Evolutionary conservation across 2,113 vertebrate genomes (phyloP), one percentile per base, ranked within the genome.

Genomic region (Scortum barcoo): DNA sequence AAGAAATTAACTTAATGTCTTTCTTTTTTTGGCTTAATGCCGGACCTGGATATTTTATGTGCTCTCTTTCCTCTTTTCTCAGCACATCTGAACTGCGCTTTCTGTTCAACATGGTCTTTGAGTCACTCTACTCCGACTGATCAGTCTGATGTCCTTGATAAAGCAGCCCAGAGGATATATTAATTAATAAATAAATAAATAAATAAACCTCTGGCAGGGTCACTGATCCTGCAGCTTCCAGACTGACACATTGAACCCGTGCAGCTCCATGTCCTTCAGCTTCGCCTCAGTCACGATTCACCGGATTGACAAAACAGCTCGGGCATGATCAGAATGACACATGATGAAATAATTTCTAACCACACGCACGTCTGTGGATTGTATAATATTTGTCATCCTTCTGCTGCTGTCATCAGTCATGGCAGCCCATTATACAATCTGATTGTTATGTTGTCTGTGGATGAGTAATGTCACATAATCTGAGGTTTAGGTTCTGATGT

Each of bases 331-430:
- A 67, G 61, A 78, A 66, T 82, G 81, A 80, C 79, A 80, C 85
- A 51, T 1, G n/a, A 84, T 72, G 78, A 91, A 63, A 62, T 65
- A 14, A 79, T 84, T 85, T 80, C 74, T 72, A 53, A 62, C 51
- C 78, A 56, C 82, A 75, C 51, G 36, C 73, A 78, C 17, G 38
- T 77, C 70, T 75, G 19, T 5, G 50, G 46, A 78, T 84, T 84
- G 38, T 72, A 24, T 70, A 54, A 58, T 51, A 76, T 76, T 73
- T 76, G 76, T 80, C 76, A 57, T 68, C 70, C 70, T 70, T 56
- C 81, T 57, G 76, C 80, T 88, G 88, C 73, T 81, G 61, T 73
- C 36, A 22, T 88, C 77, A 76, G 36, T 63, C 71, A 80, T 74
- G 30, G 40, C 68, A 30, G 80, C 40, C 68, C 70, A 2, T 84